Percentiles rank a stretch among this genome's conserved stretches.
These are phyloP conservation scores for Platysternon megacephalum DNA, from an alignment of 2,113 vertebrate species.

Conservation along the genomic window DNA sequence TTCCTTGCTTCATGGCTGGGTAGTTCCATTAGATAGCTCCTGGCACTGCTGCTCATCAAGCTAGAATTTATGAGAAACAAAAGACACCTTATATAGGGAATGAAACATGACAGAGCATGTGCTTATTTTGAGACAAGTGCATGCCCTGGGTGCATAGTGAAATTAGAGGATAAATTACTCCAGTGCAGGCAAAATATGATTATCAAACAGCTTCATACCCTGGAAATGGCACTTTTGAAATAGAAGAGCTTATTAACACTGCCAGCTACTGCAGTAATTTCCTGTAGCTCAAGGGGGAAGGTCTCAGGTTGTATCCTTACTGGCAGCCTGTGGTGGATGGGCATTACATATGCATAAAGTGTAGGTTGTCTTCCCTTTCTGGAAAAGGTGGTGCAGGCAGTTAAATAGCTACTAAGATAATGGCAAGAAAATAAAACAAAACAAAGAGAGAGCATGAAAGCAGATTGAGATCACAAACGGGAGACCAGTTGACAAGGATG, in stretches of 20 bases:
- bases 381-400: not conserved
- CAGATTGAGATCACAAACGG: not conserved
- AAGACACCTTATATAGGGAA: not conserved
- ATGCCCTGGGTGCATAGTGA: not conserved
- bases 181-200: not conserved
- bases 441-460: not conserved
- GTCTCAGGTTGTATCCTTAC: not conserved
- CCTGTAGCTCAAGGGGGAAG: not conserved
- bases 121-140: not conserved
- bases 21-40: not conserved
- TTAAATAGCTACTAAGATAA: not conserved
- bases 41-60: not conserved
- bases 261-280: not conserved
- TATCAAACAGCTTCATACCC: not conserved
- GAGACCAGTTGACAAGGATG: constrained; percentile 39
- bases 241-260: accelerated
- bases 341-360: not conserved
- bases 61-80: not conserved
- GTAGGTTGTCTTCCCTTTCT: not conserved
- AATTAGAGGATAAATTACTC: not conserved
- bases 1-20: not conserved
- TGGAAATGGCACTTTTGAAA: not conserved
- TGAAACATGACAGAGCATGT: not conserved
- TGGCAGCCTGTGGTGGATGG: not conserved
- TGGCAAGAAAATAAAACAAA: not conserved